Conservation (phyloP, 2,113 vertebrate genomes). For the Orientallactaga bullata region DNA sequence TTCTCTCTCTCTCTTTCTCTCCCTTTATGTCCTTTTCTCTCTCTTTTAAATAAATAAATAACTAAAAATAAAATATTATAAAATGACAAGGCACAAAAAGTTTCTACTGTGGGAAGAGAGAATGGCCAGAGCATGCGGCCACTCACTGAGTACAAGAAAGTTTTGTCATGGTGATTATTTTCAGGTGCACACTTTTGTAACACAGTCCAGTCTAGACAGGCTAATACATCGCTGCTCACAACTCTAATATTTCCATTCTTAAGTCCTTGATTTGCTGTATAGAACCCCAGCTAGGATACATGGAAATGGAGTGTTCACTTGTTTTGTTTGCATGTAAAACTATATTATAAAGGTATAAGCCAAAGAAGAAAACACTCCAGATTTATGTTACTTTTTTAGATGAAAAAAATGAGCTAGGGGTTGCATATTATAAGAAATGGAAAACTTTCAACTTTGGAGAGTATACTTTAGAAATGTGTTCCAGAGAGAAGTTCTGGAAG, state of each 20-base stretch:
- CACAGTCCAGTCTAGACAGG: accelerated
- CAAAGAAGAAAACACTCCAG: background rate
- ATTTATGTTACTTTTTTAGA: background rate
- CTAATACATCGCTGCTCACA: background rate
- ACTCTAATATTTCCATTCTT: background rate
- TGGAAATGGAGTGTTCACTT: background rate
- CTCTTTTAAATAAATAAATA: no score
- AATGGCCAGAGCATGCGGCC: background rate
- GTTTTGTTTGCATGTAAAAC: no score
- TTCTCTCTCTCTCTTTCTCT: no score
- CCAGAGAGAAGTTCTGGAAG: accelerated
- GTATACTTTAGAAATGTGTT: background rate
- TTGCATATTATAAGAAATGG: background rate
- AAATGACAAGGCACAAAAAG: background rate
- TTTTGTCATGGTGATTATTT: background rate
- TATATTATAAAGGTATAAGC: background rate
- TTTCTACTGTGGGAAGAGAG: background rate
- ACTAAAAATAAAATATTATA: no score
- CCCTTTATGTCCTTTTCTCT: no score
- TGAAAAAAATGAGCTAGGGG: background rate
- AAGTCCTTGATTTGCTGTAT: background rate
- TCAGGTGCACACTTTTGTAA: background rate
- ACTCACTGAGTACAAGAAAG: background rate
- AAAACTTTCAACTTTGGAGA: background rate
- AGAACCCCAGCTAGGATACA: background rate